Base-by-base conservation (phyloP, 2,888 invertebrate genomes). In the Pseudolycoriella hygida region DNA sequence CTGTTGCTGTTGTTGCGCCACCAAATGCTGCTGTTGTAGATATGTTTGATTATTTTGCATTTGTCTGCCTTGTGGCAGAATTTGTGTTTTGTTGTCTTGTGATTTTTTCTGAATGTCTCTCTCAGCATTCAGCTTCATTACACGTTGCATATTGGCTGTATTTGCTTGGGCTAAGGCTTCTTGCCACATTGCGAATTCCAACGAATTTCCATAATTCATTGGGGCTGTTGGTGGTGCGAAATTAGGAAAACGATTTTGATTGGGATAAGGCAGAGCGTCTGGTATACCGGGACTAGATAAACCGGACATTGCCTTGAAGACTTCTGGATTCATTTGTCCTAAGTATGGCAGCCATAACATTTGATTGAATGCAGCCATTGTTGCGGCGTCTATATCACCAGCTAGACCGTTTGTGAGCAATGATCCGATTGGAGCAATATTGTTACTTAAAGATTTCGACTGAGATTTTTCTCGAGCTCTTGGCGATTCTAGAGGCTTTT, bases 281-380 rank as follows among this genome's bases (percentile, higher is more conserved):
- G 51, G 48, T 30, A 47, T 42, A 15, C 39, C 42, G 48, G 34
- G 54, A 38, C 46, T 54, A 44, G 60, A 58, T 25, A 60, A 25
- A 3, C 55, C 55, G 1, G 59, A 60, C 45, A 58, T 61, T 51
- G 56, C 64, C 61, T 56, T 67, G 53, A 66, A 58, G 67, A 74
- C 43, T 67, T 72, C 61, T 68, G 71, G 60, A 2, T 62, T 59
- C 43, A 64, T 56, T 42, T 43, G 42, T 15, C 32, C 42, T 15
- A 77, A 56, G 55, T 81, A 82, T 1, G 81, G 81, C 43, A 81
- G 60, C 81, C 80, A 82, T 50, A 80, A 59, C 77, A 82, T 79
- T 56, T 80, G 80, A 55, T 76, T 78, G 42, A 81, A 67, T 2
- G 79, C 74, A 1, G 78, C 77, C 41, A 76, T 69, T 2, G 77